These are phyloP conservation scores for Ethmia dodecea DNA, from an alignment of 2,888 invertebrate species.

Conservation along the genomic window DNA sequence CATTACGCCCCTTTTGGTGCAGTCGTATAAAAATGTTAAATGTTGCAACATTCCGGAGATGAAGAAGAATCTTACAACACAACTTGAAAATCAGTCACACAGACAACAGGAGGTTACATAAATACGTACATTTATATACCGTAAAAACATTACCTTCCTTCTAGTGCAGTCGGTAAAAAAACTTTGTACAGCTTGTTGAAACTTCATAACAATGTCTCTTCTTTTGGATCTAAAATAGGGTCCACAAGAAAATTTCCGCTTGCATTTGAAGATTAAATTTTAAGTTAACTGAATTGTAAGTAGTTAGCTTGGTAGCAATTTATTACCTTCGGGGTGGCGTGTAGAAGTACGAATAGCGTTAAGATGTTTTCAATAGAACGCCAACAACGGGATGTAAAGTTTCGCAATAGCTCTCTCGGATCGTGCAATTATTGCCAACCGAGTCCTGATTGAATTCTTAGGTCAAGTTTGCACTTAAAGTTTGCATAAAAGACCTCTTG, in stretches of 20 bases:
- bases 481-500: conserved; percentile 61
- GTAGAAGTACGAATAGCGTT: conserved; percentile 54
- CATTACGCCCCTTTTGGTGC: too few species aligned
- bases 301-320: conserved; percentile 60
- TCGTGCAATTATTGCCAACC: conserved; percentile 66
- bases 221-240: conserved; percentile 34
- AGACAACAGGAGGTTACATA: too few species aligned
- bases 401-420: conserved; percentile 59
- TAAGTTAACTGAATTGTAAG: conserved; percentile 57
- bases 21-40: too few species aligned
- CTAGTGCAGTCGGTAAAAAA: conserved; percentile 23
- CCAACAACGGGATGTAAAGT: conserved; percentile 65
- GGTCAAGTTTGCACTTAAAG: conserved; percentile 61
- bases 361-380: conserved; percentile 70
- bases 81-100: too few species aligned
- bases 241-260: conserved; percentile 51
- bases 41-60: too few species aligned
- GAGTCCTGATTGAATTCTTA: conserved; percentile 70
- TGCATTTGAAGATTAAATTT: conserved; percentile 63
- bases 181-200: conserved; percentile 21
- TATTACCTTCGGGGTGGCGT: conserved; percentile 54
- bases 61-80: too few species aligned
- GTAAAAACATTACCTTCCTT: too few species aligned
- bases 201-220: conserved; percentile 14
- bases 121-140: too few species aligned